These are phyloP conservation scores for Schizopygopsis malacanthus DNA, from an alignment of 2,797 vertebrate species.

Conservation along the genomic window DNA sequence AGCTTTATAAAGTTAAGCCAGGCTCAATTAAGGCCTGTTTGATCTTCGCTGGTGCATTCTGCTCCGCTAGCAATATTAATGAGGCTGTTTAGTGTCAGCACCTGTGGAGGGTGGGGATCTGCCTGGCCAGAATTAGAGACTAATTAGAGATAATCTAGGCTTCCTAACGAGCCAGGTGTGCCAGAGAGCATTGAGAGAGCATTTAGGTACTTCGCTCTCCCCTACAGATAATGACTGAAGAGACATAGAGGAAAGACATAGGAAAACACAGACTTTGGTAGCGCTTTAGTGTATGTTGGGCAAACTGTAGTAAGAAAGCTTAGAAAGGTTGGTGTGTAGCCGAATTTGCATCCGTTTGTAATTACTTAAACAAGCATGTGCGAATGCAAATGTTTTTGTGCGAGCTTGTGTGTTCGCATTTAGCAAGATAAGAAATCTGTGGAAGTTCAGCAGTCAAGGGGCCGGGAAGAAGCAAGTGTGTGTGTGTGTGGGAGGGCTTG, in stretches of 20 bases:
- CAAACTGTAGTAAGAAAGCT: neutral
- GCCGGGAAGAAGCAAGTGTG: neutral
- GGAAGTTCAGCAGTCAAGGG: constrained; percentile 31
- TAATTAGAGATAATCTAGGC: constrained; percentile 77
- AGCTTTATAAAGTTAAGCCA: constrained; percentile 75
- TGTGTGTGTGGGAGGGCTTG: constrained; percentile 31
- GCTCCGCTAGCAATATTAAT: constrained; percentile 58
- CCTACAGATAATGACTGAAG: constrained; percentile 28
- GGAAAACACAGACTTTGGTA: neutral
- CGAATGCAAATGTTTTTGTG: neutral
- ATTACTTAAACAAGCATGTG: neutral
- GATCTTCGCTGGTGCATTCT: constrained; percentile 64
- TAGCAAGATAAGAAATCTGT: constrained; percentile 5
- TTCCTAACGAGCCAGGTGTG: constrained; percentile 73
- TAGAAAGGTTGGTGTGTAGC: constrained; percentile 12
- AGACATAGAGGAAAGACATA: constrained; percentile 1
- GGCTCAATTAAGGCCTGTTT: constrained; percentile 77
- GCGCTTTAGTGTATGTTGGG: neutral
- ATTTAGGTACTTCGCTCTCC: constrained; percentile 6
- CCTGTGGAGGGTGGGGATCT: constrained; percentile 68
- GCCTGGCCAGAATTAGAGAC: constrained; percentile 72
- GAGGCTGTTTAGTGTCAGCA: constrained; percentile 62
- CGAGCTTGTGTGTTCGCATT: constrained; percentile 36
- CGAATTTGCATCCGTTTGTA: constrained; percentile 42
- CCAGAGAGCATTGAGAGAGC: constrained; percentile 58